Base-by-base conservation (phyloP, 2,113 vertebrate genomes). In the Melierax canorus region DNA sequence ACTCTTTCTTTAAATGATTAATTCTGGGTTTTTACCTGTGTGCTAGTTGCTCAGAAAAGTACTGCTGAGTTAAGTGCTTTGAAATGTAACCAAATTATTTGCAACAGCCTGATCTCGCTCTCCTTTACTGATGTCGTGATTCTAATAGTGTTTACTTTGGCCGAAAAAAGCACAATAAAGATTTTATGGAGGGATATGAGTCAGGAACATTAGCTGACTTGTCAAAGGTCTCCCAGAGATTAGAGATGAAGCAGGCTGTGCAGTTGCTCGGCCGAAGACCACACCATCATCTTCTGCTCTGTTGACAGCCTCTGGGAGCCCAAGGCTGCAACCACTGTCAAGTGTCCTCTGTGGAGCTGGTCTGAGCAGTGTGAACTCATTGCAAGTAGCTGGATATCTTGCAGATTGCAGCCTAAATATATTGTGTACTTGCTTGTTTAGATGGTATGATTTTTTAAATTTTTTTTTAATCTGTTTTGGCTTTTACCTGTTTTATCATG, bases 211-310 rank as follows among this genome's bases (percentile, higher is more conserved):
- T 74, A 71, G 60, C 2, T 4, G 66, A 30, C 39, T 76, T 95
- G 76, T 68, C 95, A 91, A 95, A 96, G 84, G 76, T 95, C 89
- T 94, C 69, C 23, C 38, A 46, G 93, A 87, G 68, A 89, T 94
- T n/a, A 78, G 73, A 46, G 68, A 59, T 60, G 72, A 66, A 60
- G 36, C 50, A 45, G 50, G 27, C 34, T 46, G 67, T 62, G 75
- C 59, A 53, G 71, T 36, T 1, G 8, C 19, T 50, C 1, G 4
- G 32, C 75, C 72, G 46, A 22, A 63, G 55, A n/a, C 38, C 67
- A 56, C 23, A 16, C 38, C 41, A 50, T 77, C 72, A 50, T 46
- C 79, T 51, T 22, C 67, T 2, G 0, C 69, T 62, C 27, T 15
- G 14, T 12, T 39, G 71, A 30, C 39, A 71, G 77, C n/a, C 9